Evolutionary conservation across 2,113 vertebrate species (phyloP).

Genomic region (Chunga burmeisteri): DNA sequence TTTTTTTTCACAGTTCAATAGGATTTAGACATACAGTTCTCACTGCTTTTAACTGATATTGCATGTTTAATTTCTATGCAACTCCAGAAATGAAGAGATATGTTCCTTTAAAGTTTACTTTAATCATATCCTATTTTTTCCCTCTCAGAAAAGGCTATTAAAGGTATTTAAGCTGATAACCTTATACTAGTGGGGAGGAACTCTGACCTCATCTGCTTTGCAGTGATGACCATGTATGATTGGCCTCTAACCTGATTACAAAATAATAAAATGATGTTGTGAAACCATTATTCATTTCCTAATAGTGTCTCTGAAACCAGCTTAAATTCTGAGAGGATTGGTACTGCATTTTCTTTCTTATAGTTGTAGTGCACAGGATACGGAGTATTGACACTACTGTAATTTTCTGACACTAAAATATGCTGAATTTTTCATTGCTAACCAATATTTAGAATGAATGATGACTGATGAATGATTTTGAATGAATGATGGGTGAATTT

Average conservation of each 20-base stretch:
- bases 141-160: background rate
- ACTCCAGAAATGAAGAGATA: background rate
- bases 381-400: background rate
- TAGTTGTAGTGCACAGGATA: background rate
- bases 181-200: background rate
- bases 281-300: constrained; percentile 55
- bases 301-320: constrained; percentile 40
- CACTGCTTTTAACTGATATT: background rate
- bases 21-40: background rate
- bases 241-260: constrained; percentile 54
- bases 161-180: constrained; percentile 22
- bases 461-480: background rate
- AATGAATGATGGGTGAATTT: background rate
- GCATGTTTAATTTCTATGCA: background rate
- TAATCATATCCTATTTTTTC: background rate
- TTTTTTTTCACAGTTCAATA: background rate
- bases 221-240: background rate
- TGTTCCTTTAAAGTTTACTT: background rate
- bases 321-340: background rate
- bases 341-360: background rate
- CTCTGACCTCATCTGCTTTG: constrained; percentile 34
- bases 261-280: constrained; percentile 52
- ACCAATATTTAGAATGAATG: constrained; percentile 4
- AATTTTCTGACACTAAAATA: constrained; percentile 1
- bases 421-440: background rate